These are phyloP conservation scores for Epicauta chinensis DNA, from an alignment of 1,140 invertebrate species.

Conservation along the genomic window DNA sequence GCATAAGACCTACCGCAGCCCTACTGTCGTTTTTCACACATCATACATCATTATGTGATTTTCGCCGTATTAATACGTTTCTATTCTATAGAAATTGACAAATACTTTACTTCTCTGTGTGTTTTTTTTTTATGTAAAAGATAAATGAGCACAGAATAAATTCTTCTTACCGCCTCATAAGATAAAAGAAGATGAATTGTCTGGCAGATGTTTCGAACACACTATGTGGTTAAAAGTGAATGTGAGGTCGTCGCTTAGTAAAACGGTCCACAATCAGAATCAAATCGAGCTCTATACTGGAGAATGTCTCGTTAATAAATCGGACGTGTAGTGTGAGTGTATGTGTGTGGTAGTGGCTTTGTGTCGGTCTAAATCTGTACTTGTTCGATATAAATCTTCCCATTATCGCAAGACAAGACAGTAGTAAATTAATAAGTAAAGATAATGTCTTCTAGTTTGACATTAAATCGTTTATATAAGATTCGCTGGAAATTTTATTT, in stretches of 20 bases:
- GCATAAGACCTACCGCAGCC: conserved; percentile 21
- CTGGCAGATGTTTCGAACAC: too few relatives aligned
- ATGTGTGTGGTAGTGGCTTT: conserved; percentile 6
- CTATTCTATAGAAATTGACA: too few relatives aligned
- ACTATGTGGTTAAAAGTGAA: conserved; percentile 4
- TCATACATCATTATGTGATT: too few relatives aligned
- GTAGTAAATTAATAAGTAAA: conserved; percentile 15
- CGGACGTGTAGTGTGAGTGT: neutral
- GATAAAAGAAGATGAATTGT: too few relatives aligned
- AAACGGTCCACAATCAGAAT: conserved; percentile 9
- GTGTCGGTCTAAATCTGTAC: conserved; percentile 10
- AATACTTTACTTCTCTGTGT: too few relatives aligned
- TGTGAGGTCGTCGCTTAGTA: conserved; percentile 2
- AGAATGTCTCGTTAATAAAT: conserved; percentile 9
- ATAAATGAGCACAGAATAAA: too few relatives aligned
- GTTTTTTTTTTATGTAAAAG: too few relatives aligned
- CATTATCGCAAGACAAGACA: conserved; percentile 12
- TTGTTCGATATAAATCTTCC: conserved; percentile 14
- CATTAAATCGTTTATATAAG: conserved; percentile 6
- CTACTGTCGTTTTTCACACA: too few relatives aligned
- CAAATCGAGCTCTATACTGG: conserved; percentile 3
- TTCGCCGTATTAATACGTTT: too few relatives aligned
- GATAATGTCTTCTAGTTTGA: conserved; percentile 11
- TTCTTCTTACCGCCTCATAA: too few relatives aligned
- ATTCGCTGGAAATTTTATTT: conserved; percentile 8